Evolutionary conservation across 2,113 vertebrate species (phyloP), one percentile per base, ranked within the genome.

Genomic region (Panurus biarmicus): DNA sequence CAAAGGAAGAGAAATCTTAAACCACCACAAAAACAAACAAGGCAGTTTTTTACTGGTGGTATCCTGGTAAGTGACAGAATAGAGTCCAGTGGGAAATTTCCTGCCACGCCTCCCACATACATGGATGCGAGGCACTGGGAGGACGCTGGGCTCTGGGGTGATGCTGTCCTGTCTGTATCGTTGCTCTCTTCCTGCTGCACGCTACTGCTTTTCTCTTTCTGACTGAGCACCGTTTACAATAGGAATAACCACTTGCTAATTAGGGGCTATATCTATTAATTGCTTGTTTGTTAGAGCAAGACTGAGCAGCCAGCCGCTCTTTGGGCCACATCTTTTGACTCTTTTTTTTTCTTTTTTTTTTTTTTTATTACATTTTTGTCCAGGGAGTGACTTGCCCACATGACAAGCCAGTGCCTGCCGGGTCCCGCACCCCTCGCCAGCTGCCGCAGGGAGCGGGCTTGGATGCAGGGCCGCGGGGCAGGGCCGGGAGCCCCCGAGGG

Each of bases 201-300:
- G n/a, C 45, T 70, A 19, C 21, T 38, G 69, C 94, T 87, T 61
- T 91, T 87, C 86, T 54, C 86, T 90, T 78, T 78, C 40, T 26
- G 70, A 60, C 83, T 53, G 58, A 85, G 83, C 74, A 89, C 75
- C 31, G 31, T 91, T 97, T 95, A 94, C 91, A 96, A 67, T 2
- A 69, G 87, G 76, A 97, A 78, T 95, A 97, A 96, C 95, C 67
- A 87, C 94, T 96, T 89, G 71, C 89, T 96, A 97, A 98, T 97
- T 97, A 97, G 76, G 66, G 72, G 83, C 93, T 92, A 23, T 87
- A 93, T 86, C 86, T 96, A 90, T 97, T 96, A 97, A 96, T 90
- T 97, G 89, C 87, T 92, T 93, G 96, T 92, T 96, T 95, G 95
- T 94, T 93, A 97, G 91, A 95, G 89, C 87, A 44, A 13, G 87